Percentiles rank a stretch among this genome's conserved stretches.
Evolutionary conservation across 2,797 vertebrate species (phyloP).

Genomic region (Eremophila alpestris): DNA sequence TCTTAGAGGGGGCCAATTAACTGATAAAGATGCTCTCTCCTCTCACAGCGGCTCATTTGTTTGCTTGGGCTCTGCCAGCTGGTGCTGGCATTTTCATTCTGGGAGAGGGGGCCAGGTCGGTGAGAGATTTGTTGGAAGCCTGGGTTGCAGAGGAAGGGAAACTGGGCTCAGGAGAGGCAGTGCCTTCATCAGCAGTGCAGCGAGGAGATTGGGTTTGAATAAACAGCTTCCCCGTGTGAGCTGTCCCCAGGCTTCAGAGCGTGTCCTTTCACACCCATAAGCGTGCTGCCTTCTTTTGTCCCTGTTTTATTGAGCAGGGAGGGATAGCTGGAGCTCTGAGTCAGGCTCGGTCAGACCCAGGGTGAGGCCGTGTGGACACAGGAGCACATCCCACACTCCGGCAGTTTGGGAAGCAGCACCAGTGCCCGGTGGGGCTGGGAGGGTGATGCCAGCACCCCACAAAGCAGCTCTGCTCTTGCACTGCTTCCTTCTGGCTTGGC

Average conservation of each 20-base stretch:
- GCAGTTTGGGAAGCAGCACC: neutral
- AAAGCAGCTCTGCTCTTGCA: neutral
- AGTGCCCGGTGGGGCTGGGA: neutral
- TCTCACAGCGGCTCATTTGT: constrained; percentile 2
- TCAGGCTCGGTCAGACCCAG: accelerated
- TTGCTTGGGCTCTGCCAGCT: neutral
- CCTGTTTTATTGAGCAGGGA: neutral
- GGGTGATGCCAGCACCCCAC: neutral
- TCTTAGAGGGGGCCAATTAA: constrained; percentile 8
- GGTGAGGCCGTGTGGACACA: accelerated
- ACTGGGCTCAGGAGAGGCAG: neutral
- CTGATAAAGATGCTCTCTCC: neutral
- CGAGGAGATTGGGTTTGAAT: neutral
- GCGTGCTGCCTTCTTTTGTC: neutral
- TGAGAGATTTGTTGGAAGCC: neutral
- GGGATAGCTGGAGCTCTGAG: neutral
- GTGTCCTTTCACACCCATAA: neutral
- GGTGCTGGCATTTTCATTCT: neutral
- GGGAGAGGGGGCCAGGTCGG: neutral
- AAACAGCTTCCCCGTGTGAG: neutral
- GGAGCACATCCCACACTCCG: neutral
- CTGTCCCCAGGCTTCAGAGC: neutral
- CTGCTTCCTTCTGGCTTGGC: neutral
- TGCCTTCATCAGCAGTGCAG: neutral
- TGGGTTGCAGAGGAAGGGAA: neutral